A percentile compares a stretch with the other conserved stretches of the same genome.
Conservation (phyloP, 2,888 invertebrate genomes). For the Busseola fusca region DNA sequence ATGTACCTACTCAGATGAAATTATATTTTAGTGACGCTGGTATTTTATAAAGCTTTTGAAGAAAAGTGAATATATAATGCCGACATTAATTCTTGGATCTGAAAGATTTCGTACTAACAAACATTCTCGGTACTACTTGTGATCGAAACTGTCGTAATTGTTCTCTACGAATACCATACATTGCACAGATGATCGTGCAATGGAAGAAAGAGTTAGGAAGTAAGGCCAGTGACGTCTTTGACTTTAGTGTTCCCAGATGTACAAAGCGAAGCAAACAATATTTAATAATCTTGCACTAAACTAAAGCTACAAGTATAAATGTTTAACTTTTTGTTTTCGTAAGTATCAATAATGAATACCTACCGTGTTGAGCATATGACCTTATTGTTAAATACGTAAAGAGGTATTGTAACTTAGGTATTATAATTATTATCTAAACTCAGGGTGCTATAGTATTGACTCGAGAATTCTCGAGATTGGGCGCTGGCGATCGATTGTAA, state of each 20-base stretch:
- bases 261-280: conserved; percentile 7
- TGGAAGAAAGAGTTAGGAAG: neutral
- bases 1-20: conserved; percentile 18
- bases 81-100: neutral
- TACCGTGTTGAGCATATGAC: conserved; percentile 64
- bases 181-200: conserved; percentile 7
- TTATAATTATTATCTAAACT: conserved; percentile 63
- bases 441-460: conserved; percentile 80
- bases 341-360: conserved; percentile 68
- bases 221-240: neutral
- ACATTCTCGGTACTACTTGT: conserved; percentile 1
- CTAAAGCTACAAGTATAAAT: conserved; percentile 62
- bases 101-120: conserved; percentile 6
- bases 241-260: conserved; percentile 2
- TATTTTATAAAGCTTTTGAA: conserved; percentile 17
- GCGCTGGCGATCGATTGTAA: conserved; percentile 20
- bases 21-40: conserved; percentile 4
- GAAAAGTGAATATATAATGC: conserved; percentile 9
- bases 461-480: conserved; percentile 39
- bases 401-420: conserved; percentile 63
- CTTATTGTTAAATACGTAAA: conserved; percentile 64
- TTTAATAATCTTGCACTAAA: conserved; percentile 47
- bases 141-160: neutral
- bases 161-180: neutral
- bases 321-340: conserved; percentile 69